These are phyloP conservation scores for Theonella swinhoei DNA, from an alignment of 37 sponge, comb jelly and placozoan species.

Conservation along the genomic window DNA sequence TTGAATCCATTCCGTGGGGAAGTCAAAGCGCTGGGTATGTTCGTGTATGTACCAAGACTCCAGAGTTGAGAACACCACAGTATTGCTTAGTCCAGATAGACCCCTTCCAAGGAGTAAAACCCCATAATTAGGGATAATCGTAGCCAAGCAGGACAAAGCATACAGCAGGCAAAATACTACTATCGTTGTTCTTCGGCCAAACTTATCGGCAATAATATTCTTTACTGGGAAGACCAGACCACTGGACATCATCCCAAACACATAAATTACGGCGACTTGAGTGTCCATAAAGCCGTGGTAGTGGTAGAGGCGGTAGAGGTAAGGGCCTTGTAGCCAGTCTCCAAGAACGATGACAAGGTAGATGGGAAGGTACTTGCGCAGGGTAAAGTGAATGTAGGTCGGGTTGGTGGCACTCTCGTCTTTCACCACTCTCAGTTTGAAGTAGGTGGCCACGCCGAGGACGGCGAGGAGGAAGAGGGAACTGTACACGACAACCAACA, in stretches of 20 bases:
- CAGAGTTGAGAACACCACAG: slow-evolving; percentile 67
- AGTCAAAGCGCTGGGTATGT: slow-evolving; percentile 68
- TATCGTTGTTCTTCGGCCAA: slow-evolving; percentile 50
- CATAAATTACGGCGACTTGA: slow-evolving; percentile 82
- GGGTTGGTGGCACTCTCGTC: slow-evolving; percentile 65
- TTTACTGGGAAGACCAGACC: slow-evolving; percentile 57
- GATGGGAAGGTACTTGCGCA: slow-evolving; percentile 50
- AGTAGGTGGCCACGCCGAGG: slow-evolving; percentile 40
- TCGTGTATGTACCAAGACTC: slow-evolving; percentile 82
- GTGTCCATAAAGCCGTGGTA: slow-evolving; percentile 65
- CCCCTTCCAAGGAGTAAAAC: slow-evolving; percentile 69
- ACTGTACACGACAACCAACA: slow-evolving; percentile 63
- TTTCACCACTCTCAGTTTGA: slow-evolving; percentile 21
- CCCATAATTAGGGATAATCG: slow-evolving; percentile 29
- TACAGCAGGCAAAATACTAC: slow-evolving; percentile 58
- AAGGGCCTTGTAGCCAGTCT: slow-evolving; percentile 92
- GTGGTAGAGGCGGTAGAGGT: slow-evolving; percentile 79
- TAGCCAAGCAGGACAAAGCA: slow-evolving; percentile 59
- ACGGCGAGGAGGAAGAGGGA: slow-evolving; percentile 56
- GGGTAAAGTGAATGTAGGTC: slow-evolving; percentile 62
- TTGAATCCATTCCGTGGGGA: slow-evolving; percentile 82
- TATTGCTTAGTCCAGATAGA: slow-evolving; percentile 70
- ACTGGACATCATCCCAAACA: slow-evolving; percentile 70
- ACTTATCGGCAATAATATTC: slow-evolving; percentile 47
- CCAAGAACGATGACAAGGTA: slow-evolving; percentile 65